Base-by-base conservation (phyloP, 2,888 invertebrate species). In the Tenthredo livida region DNA sequence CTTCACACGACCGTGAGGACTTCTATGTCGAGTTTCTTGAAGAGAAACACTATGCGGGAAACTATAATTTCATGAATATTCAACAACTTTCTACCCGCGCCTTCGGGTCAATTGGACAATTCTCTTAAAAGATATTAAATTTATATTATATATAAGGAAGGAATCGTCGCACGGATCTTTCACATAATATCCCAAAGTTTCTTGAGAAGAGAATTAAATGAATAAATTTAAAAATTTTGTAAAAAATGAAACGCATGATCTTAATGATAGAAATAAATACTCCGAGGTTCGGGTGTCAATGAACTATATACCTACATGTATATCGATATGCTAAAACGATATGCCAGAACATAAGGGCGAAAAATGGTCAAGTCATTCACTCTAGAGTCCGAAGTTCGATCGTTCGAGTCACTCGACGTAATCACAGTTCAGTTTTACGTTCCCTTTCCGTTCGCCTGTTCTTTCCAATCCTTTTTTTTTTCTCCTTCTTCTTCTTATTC, bases 21-120 rank as follows among this genome's bases (percentile, higher is more conserved):
- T 43, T 72, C 40, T 72, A n/a, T n/a, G n/a, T 43, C 40, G 37
- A 33, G 67, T 67, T 67, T 33, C 12, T 67, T 33, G 25, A 15
- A 12, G 50, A 77, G 29, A 50, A 50, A 29, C 37, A 25, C 50
- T 50, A n/a, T 17, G 9, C 7, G 29, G 29, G 77, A 40, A 80
- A 80, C 29, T 58, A 80, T 29, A 21, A 80, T 58, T 77, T 37
- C 50, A 80, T 80, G 78, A 80, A 80, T 80, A 80, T 80, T 80
- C 61, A 80, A 61, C n/a, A 40, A 5, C 12, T 37, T 50, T 77
- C 37, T 61, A 72, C n/a, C 37, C 15, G 5, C 6, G n/a, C 40
- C 40, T 40, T 40, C 33, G 4, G 77, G 54, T 78, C 77, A 78
- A 78, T 58, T 78, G 54, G 77, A 78, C 54, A 78, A n/a, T 50